Percentiles rank a stretch among this genome's conserved stretches.
phyloP scores from a whole-genome alignment of 2,797 vertebrate genomes.

The Protosalanx chinensis region DNA sequence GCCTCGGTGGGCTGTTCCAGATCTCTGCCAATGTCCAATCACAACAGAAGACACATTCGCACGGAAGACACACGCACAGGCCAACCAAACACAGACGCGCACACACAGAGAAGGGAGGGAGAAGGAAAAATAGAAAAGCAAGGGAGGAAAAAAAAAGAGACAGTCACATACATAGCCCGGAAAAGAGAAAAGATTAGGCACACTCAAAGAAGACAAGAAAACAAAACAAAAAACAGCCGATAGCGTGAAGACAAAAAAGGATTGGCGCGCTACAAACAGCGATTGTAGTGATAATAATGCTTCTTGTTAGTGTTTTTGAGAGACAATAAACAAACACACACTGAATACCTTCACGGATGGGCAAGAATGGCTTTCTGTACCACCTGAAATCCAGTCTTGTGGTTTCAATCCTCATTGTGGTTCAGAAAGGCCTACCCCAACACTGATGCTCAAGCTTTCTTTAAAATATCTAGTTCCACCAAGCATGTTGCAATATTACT shows the following conservation, averaged over 20 bases:
- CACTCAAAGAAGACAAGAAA: slow-evolving; percentile 41
- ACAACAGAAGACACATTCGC: slow-evolving; percentile 40
- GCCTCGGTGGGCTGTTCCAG: slow-evolving; percentile 88
- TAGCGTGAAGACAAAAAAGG: slow-evolving; percentile 2
- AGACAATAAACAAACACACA: not conserved
- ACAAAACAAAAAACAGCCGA: not conserved
- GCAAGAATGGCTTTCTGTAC: too few relatives aligned
- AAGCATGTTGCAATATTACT: too few relatives aligned
- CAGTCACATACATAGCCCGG: slow-evolving; percentile 71
- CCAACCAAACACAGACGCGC: slow-evolving; percentile 33
- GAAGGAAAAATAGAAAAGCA: slow-evolving; percentile 49
- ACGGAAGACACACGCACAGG: slow-evolving; percentile 45
- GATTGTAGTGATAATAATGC: not conserved
- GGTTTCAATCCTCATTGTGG: too few relatives aligned
- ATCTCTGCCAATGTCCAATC: slow-evolving; percentile 83
- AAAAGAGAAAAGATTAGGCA: slow-evolving; percentile 37
- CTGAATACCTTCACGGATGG: not conserved
- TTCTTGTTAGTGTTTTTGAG: not conserved
- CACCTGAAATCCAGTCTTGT: too few relatives aligned
- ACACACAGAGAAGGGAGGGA: slow-evolving; percentile 35
- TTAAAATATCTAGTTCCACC: too few relatives aligned
- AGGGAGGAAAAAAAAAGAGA: slow-evolving; percentile 53
- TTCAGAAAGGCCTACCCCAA: too few relatives aligned
- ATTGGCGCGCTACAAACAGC: slow-evolving; percentile 12
- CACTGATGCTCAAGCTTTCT: too few relatives aligned